Evolutionary conservation across 2,888 invertebrate genomes (phyloP).

Genomic region (Eristalis arbustorum): DNA sequence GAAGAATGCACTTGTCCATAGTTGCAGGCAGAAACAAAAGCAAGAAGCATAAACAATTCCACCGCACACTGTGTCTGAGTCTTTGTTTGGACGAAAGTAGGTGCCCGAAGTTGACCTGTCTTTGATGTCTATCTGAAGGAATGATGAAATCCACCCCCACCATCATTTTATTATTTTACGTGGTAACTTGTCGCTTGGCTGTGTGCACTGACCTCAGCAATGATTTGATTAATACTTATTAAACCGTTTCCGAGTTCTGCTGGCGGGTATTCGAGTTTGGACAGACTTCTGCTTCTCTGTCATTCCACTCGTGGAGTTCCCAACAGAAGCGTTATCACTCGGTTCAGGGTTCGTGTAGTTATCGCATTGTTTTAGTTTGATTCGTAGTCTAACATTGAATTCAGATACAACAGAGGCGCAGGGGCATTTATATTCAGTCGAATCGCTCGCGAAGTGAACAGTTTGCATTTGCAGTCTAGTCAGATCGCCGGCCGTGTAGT

Average conservation of each 20-base stretch:
- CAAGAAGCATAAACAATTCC: neutral
- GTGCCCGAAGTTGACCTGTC: neutral
- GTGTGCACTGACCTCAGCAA: constrained; percentile 32
- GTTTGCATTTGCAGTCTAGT: constrained; percentile 47
- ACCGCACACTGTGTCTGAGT: neutral
- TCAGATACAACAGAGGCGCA: constrained; percentile 2
- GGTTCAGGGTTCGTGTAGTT: constrained; percentile 37
- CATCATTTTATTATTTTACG: neutral
- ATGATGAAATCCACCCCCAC: neutral
- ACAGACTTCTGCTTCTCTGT: neutral
- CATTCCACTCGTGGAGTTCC: constrained; percentile 19
- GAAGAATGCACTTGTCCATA: neutral
- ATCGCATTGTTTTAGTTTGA: constrained; percentile 47
- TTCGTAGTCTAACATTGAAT: constrained; percentile 20
- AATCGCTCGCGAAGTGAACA: constrained; percentile 25
- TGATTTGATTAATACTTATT: constrained; percentile 29
- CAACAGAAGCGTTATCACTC: constrained; percentile 49
- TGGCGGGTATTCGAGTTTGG: constrained; percentile 21
- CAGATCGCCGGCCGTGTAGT: constrained; percentile 23
- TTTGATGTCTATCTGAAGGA: neutral
- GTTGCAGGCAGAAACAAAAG: neutral
- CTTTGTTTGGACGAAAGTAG: neutral
- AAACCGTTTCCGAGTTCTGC: constrained; percentile 33
- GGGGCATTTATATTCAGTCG: constrained; percentile 52
- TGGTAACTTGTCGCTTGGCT: neutral